Evolutionary conservation across 2,113 vertebrate genomes (phyloP), one percentile per base, ranked within the genome.

Genomic region (Danionella cerebrum): DNA sequence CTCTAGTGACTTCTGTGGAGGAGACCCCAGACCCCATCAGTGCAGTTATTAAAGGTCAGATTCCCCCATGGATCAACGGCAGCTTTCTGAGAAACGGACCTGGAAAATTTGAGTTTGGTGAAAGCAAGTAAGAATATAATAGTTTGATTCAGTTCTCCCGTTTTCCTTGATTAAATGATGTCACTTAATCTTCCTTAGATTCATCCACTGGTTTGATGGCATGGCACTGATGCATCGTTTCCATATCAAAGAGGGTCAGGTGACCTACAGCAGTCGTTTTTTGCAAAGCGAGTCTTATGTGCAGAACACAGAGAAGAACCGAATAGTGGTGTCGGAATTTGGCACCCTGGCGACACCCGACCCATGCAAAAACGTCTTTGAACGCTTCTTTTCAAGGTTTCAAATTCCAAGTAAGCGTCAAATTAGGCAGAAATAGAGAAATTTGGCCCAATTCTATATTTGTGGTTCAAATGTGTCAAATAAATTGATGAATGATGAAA

Each of bases 171-270:
- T 25, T 27, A 19, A 52, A 7, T 6, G 8, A 10, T 16, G 4
- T 0, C 22, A 57, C 48, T 27, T 29, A 0, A 14, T 58, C n/a
- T 16, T 64, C 42, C 48, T 27, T 31, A 98, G 94, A 11, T 97
- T 89, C 60, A 92, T 77, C 76, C 94, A 98, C 50, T 96, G 93
- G 93, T 97, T 97, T 76, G 94, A 97, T 12, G 94, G 94, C 70
- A 95, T 95, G 94, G 92, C 94, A 53, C 76, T 97, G 82, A 80
- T 97, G 87, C 94, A 97, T 78, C 90, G 91, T n/a, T 97, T 97
- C 79, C 88, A 80, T 59, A 76, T 98, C 73, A 64, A 76, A 22
- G 82, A 88, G 0, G 91, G 91, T 24, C 67, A 36, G 0, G 92
- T 96, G 74, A 92, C 82, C 2, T 98, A 96, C 71, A 85, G 79